A percentile compares a stretch with the other conserved stretches of the same genome.
Evolutionary conservation across 2,113 vertebrate species (phyloP).

Genomic region (western clawed frog (Xenopus tropicalis)): UCB_Xtro_10.0 CM004451.2:39224501-39225000

Average conservation of each 20-base stretch:
- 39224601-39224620: slow-evolving; percentile 29
- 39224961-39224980: no score
- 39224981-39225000: no score
- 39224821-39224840: slow-evolving; percentile 47
- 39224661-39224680: slow-evolving; percentile 22
- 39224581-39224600: slow-evolving; percentile 36
- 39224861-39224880: not conserved
- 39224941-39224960: no score
- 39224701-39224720: slow-evolving; percentile 46
- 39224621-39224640: slow-evolving; percentile 38
- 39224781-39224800: slow-evolving; percentile 50
- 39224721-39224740: slow-evolving; percentile 49
- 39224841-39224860: slow-evolving; percentile 5
- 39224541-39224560: slow-evolving; percentile 12
- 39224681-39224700: slow-evolving; percentile 35
- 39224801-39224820: slow-evolving; percentile 56
- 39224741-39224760: slow-evolving; percentile 51
- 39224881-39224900: no score
- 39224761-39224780: slow-evolving; percentile 48
- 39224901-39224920: no score
- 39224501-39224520: not conserved
- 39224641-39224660: slow-evolving; percentile 29
- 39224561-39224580: slow-evolving; percentile 27
- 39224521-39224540: slow-evolving; percentile 4
- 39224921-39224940: no score